These are phyloP conservation scores for Phlogophora meticulosa DNA, from an alignment of 2,888 invertebrate genomes.

Conservation along the genomic window DNA sequence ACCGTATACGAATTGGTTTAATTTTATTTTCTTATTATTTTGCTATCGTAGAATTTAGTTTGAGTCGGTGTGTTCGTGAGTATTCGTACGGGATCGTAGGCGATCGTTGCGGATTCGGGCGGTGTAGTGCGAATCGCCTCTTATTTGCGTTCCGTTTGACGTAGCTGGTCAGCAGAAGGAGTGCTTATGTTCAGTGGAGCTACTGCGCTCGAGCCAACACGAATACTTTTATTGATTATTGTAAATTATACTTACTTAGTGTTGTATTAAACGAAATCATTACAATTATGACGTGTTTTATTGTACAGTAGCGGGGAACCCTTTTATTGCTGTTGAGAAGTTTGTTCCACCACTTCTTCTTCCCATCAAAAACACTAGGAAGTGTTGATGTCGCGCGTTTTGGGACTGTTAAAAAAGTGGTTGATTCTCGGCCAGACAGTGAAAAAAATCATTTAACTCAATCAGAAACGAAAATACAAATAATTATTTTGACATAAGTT, in stretches of 20 bases:
- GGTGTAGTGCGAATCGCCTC: constrained; percentile 60
- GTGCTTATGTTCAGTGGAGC: constrained; percentile 56
- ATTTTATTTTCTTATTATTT: constrained; percentile 35
- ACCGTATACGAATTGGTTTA: constrained; percentile 52
- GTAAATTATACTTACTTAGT: constrained; percentile 91
- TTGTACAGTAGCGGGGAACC: constrained; percentile 25
- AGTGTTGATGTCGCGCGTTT: no score
- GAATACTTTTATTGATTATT: constrained; percentile 85
- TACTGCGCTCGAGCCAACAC: constrained; percentile 68
- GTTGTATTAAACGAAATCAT: constrained; percentile 91
- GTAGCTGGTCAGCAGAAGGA: constrained; percentile 48
- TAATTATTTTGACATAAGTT: no score
- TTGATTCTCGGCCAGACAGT: no score
- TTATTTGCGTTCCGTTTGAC: constrained; percentile 62
- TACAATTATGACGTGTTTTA: constrained; percentile 80
- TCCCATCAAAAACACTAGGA: no score
- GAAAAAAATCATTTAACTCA: no score
- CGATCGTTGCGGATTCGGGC: constrained; percentile 37
- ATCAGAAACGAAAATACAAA: no score
- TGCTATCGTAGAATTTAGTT: constrained; percentile 49
- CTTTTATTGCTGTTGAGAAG: background rate
- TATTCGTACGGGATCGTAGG: constrained; percentile 20
- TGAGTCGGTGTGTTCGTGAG: constrained; percentile 41
- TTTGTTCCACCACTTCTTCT: no score
- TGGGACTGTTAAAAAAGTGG: no score